These are phyloP conservation scores for Drosophila repleta DNA, from an alignment of 1,140 invertebrate genomes.

Conservation along the genomic window DNA sequence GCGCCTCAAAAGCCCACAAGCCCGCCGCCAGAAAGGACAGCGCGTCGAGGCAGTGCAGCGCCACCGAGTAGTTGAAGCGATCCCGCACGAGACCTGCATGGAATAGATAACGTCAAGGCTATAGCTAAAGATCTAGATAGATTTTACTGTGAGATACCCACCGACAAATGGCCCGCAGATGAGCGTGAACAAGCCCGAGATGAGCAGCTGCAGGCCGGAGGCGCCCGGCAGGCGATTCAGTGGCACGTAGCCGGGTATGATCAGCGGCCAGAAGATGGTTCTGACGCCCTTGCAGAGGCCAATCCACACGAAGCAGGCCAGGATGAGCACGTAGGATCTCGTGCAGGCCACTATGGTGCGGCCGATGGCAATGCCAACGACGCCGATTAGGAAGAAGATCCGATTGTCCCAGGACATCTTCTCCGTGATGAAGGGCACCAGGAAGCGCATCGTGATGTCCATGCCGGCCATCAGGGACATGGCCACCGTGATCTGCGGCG, in stretches of 20 bases:
- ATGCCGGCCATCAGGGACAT: slow-evolving; percentile 87
- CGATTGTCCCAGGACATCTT: slow-evolving; percentile 87
- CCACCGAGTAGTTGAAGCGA: slow-evolving; percentile 85
- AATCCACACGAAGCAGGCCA: slow-evolving; percentile 86
- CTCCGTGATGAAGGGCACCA: slow-evolving; percentile 87
- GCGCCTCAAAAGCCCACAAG: slow-evolving; percentile 85
- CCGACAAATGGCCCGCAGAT: slow-evolving; percentile 86
- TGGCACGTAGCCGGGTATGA: slow-evolving; percentile 87
- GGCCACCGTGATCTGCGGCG: slow-evolving; percentile 86
- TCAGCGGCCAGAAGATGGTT: slow-evolving; percentile 88
- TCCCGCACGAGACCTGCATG: slow-evolving; percentile 86
- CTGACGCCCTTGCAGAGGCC: slow-evolving; percentile 87
- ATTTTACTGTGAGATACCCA: too few species aligned
- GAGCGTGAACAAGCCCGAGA: slow-evolving; percentile 86
- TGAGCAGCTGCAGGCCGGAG: slow-evolving; percentile 86
- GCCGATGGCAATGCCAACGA: slow-evolving; percentile 87
- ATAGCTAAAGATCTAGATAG: background rate
- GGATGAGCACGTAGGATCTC: slow-evolving; percentile 82
- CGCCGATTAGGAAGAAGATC: slow-evolving; percentile 88
- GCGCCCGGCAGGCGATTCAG: slow-evolving; percentile 87
- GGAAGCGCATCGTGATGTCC: slow-evolving; percentile 86
- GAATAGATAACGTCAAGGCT: background rate
- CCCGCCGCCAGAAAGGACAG: slow-evolving; percentile 86
- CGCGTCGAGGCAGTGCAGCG: slow-evolving; percentile 87
- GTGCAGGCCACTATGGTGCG: slow-evolving; percentile 86